Base-by-base conservation (phyloP, 1,140 invertebrate genomes). In the Pseudomyrmex dendroicus region DNA sequence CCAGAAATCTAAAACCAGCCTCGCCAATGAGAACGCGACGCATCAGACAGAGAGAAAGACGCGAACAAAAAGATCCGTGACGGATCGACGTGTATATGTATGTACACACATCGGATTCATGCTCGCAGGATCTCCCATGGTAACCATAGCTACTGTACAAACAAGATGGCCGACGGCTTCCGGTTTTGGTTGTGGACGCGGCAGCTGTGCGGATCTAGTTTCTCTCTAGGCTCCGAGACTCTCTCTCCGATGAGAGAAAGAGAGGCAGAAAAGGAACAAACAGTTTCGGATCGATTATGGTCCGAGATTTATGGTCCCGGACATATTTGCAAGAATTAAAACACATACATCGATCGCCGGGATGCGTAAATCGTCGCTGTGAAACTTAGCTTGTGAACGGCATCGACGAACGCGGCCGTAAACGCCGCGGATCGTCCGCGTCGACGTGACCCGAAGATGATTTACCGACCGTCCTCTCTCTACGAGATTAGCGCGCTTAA, bases 151-250 rank as follows among this genome's bases (percentile, higher is more conserved):
- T 93, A 94, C 93, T 94, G 93, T 94, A 92, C 94, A 94, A 94
- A 94, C 93, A 94, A 94, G 89, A 94, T 94, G 93, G 93, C 92
- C 89, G 93, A 77, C 90, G 63, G 94, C 93, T 94, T 94, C 94
- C 94, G 92, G 93, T 94, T 93, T 91, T 90, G 68, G 68, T 61
- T 68, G 82, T 89, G 84, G 88, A 35, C 91, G 80, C 90, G 87
- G 89, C 93, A 94, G 93, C 93, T 94, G 93, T 90, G 88, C 84
- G 91, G 92, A 94, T 94, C 93, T 94, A 94, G 93, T 94, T 94
- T 35, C 35, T 94, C 92, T 94, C 92, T 92, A 93, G 86, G 78
- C 70, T 86, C 35, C 5, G 4, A 0, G 5, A 35, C 35, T 35
- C 5, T 35, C 25, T 25, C 35, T 35, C 5, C 84, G 76, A 56